Percentiles rank a stretch among this genome's conserved stretches.
phyloP scores from a whole-genome alignment of 1,140 invertebrate species.

The Drosophila trapezifrons region DNA sequence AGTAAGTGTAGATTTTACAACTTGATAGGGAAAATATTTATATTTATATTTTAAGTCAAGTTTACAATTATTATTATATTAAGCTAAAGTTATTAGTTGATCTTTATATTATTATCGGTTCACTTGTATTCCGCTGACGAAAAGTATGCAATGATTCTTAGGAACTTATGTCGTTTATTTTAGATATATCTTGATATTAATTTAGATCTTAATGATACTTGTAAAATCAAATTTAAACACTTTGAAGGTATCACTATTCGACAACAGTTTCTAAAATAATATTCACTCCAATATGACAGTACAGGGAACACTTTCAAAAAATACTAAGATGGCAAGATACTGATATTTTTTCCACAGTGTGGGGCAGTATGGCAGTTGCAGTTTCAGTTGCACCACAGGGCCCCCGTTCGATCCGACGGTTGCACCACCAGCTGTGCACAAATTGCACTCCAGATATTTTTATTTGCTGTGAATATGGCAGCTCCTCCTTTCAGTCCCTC shows the following conservation, averaged over 20 bases:
- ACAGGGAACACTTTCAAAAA: not conserved
- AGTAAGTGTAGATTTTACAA: not conserved
- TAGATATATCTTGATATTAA: not conserved
- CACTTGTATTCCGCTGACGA: not conserved
- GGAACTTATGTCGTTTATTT: not conserved
- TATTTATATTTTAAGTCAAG: too few relatives aligned
- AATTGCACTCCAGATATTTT: conserved; percentile 82
- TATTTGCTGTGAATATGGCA: conserved; percentile 80
- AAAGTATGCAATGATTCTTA: not conserved
- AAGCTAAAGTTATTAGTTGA: not conserved
- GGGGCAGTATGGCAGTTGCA: conserved; percentile 33
- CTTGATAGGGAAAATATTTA: not conserved
- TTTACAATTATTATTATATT: not conserved
- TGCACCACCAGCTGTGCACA: conserved; percentile 80
- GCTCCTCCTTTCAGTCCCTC: conserved; percentile 25
- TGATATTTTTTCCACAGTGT: not conserved
- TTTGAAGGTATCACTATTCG: not conserved
- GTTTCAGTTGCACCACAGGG: conserved; percentile 63
- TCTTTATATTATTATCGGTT: not conserved
- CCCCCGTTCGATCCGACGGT: conserved; percentile 60
- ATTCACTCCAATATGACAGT: too few relatives aligned
- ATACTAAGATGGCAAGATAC: not conserved
- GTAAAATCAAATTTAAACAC: not conserved
- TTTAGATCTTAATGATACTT: not conserved
- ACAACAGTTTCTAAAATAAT: too few relatives aligned